phyloP scores from a whole-genome alignment of 2,113 vertebrate genomes.

The Callaeas wilsoni region DNA sequence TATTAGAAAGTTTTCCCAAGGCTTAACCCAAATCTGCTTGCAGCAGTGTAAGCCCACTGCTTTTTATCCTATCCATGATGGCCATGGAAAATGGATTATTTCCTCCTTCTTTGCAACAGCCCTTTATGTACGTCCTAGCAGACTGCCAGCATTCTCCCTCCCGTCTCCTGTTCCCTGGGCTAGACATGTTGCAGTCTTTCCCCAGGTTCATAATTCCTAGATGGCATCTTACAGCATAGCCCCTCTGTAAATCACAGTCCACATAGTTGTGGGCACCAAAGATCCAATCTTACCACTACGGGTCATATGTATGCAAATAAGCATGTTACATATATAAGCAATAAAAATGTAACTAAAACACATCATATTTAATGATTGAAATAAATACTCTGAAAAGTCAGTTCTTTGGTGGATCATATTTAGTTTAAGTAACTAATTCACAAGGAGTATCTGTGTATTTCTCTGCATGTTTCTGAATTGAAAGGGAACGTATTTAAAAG shows the following conservation, averaged over 20 bases:
- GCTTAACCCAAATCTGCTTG: neutral
- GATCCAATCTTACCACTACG: neutral
- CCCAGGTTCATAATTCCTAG: neutral
- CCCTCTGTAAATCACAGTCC: neutral
- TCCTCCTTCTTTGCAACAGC: neutral
- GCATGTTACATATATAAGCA: neutral
- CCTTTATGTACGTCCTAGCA: neutral
- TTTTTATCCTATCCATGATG: neutral
- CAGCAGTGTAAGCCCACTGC: neutral
- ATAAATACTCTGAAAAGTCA: neutral
- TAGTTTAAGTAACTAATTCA: neutral
- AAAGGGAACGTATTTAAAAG: neutral
- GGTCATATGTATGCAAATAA: neutral
- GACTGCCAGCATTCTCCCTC: neutral
- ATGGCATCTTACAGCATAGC: neutral
- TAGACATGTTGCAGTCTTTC: neutral
- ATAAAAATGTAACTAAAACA: neutral
- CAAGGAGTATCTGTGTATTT: neutral
- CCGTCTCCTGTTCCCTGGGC: neutral
- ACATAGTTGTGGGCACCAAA: neutral
- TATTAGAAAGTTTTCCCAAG: neutral
- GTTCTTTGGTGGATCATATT: neutral
- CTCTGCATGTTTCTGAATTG: neutral
- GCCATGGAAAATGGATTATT: conserved; percentile 11
- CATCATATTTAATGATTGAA: neutral